Base-by-base conservation (phyloP, 2,113 vertebrate species). In the Rallus limicola region DNA sequence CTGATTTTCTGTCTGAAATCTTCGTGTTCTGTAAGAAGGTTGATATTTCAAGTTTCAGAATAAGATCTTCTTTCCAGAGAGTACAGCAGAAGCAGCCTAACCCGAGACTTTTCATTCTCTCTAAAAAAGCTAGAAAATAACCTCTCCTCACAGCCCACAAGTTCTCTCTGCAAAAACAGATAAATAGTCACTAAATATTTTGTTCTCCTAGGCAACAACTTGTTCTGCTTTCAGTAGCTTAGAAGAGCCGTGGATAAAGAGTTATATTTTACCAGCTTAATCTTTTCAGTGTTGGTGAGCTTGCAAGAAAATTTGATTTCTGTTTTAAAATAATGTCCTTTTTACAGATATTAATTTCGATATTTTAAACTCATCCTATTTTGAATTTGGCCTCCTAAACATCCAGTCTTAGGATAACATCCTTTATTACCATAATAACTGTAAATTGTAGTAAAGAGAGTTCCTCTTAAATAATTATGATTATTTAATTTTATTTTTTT, bases 141-240 rank as follows among this genome's bases (percentile, higher is more conserved):
- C 62, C 33, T 84, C 44, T 92, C 40, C 50, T 88, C 18, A 40
- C 29, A 92, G 69, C 75, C 72, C 59, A 55, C 67, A 80, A 79
- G 42, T 84, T 90, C 56, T 90, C 56, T 91, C 46, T 90, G 48
- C 48, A 68, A 86, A 96, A 83, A 6, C 42, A 84, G 86, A 93
- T 91, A 84, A 92, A 90, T 48, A 72, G 34, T 92, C 69, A 23
- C 90, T 88, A 95, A 95, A 95, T 87, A 95, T 92, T 96, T 92
- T 96, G 86, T 96, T 96, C 78, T 93, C 88, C 88, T 93, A 84
- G 96, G 96, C 95, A 97, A 97, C 95, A 95, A 83, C 86, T 97
- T 93, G 63, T 93, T 94, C 81, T 87, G n/a, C 86, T 52, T 96
- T 90, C 52, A 71, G 31, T 72, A 82, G 33, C 82, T 95, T 67